Percentiles rank a stretch among this genome's conserved stretches.
Evolutionary conservation across 2,888 invertebrate species (phyloP).

Genomic region (Tipula confusa): DNA sequence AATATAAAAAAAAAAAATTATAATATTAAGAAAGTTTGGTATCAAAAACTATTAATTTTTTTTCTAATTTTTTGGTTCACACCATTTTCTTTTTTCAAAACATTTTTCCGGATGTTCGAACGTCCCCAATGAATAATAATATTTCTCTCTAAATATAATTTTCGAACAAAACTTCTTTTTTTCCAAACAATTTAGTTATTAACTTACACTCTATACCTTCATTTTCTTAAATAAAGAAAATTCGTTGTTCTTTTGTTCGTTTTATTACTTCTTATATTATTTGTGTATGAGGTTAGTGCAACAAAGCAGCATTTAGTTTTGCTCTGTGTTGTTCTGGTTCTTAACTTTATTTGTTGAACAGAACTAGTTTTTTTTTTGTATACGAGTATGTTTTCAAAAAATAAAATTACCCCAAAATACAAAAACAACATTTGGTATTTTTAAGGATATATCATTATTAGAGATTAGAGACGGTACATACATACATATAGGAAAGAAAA

Average conservation of each 20-base stretch:
- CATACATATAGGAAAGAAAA: background rate
- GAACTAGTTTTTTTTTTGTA: background rate
- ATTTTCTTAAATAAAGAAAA: background rate
- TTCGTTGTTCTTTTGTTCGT: background rate
- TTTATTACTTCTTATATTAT: constrained; percentile 3
- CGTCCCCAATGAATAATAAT: constrained; percentile 9
- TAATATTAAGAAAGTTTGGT: constrained; percentile 20
- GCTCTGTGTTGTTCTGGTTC: background rate
- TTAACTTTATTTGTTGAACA: background rate
- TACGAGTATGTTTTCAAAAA: background rate
- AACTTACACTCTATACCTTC: constrained; percentile 3
- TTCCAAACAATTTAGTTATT: constrained; percentile 12
- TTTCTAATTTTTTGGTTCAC: background rate
- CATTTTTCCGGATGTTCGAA: background rate
- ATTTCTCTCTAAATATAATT: constrained; percentile 1
- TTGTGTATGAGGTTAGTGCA: background rate
- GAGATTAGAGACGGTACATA: constrained; percentile 5
- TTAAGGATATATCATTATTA: background rate
- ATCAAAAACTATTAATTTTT: background rate
- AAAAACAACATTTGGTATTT: background rate
- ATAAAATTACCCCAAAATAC: background rate
- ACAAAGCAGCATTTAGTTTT: background rate
- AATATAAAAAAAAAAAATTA: background rate
- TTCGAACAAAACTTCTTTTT: background rate
- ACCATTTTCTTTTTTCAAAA: background rate